Evolutionary conservation across 2,113 vertebrate species (phyloP).

Genomic region (Callocephalon fimbriatum): DNA sequence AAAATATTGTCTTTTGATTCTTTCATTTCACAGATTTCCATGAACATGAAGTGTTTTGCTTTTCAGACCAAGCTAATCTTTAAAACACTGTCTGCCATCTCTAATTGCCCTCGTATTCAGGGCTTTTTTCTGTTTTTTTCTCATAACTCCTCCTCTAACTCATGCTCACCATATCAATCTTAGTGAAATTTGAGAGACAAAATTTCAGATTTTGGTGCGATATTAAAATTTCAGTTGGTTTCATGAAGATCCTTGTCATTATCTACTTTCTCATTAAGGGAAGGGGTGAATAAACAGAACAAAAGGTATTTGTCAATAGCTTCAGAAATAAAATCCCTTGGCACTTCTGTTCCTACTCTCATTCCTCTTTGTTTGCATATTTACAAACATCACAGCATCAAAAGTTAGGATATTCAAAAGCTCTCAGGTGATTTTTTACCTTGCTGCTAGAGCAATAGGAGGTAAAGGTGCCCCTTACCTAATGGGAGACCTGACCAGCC

Average conservation of each 20-base stretch:
- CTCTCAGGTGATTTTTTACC: background rate
- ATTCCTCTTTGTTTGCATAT: slow-evolving; percentile 21
- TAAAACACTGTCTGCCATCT: background rate
- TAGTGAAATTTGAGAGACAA: background rate
- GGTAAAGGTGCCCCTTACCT: background rate
- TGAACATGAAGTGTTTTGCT: background rate
- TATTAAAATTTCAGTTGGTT: background rate
- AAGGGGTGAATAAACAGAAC: slow-evolving; percentile 3
- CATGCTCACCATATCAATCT: background rate
- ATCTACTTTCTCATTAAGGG: background rate
- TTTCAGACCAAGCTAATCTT: background rate
- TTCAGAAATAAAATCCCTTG: slow-evolving; percentile 27
- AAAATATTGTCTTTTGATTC: background rate
- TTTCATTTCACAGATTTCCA: background rate
- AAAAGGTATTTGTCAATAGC: slow-evolving; percentile 22
- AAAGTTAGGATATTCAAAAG: slow-evolving; percentile 25
- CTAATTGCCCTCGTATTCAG: background rate
- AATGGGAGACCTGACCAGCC: background rate
- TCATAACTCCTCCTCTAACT: background rate
- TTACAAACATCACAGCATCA: slow-evolving; percentile 2
- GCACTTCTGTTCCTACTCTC: background rate
- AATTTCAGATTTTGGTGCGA: background rate
- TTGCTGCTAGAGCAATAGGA: background rate
- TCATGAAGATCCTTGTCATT: background rate
- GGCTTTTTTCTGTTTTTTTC: background rate